Evolutionary conservation across 2,797 vertebrate genomes (phyloP), one percentile per base, ranked within the genome.

Genomic region (Melanitta fusca): DNA sequence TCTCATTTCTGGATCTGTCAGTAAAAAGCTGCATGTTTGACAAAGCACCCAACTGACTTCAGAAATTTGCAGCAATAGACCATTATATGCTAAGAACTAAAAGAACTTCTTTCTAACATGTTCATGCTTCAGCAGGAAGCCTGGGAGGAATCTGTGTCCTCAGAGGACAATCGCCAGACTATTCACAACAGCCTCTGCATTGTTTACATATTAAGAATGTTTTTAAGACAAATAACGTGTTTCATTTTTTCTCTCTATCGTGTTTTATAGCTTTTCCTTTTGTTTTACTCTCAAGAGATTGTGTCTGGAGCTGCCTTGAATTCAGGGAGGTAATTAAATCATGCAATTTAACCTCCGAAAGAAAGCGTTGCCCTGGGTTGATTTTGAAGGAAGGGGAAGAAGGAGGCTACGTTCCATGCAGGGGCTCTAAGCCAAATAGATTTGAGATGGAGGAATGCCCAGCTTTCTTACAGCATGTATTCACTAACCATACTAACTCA

Each of bases 361-460:
- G 85, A 66, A 91, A 94, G 83, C 2, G 13, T 56, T 96, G 94
- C 95, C 89, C 80, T 77, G 64, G 16, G 51, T 15, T 86, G 78
- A 84, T 96, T 93, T 62, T 75, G 88, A 91, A 90, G 78, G 78
- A 91, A 86, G 21, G 41, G 62, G 45, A 95, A 27, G 66, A 95
- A 27, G 66, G 80, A 88, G 80, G 68, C 77, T 88, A 60, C 75
- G 51, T 81, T 93, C 56, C 87, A 94, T 90, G 51, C 58, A 96
- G 68, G 89, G 73, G 68, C 89, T 94, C 51, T 68, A 75, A 88
- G 95, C 91, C 93, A 97, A 90, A 80, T 4, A 82, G 75, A 96
- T 95, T 16, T 83, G 73, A 94, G 70, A 95, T 92, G 91, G 94
- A 97, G 89, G 79, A 91, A 64, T 89, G 94, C 91, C 94, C 91